Evolutionary conservation across 2,797 vertebrate genomes (phyloP).

Genomic region (Chrosomus eos): DNA sequence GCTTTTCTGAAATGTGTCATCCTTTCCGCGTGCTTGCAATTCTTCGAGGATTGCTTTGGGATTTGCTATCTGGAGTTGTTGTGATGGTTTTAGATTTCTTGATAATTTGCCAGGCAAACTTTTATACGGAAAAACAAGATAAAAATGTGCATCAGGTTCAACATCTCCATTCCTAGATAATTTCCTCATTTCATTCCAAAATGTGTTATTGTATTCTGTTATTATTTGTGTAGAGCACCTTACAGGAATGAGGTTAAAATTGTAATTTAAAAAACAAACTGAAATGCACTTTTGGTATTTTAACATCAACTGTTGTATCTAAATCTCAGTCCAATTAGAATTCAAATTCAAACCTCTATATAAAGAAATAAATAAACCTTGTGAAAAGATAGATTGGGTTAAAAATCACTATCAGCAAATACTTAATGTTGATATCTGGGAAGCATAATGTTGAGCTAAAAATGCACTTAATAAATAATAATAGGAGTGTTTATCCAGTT

Average conservation of each 20-base stretch:
- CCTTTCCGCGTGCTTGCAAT: constrained; percentile 17
- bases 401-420: not conserved
- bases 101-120: constrained; percentile 48
- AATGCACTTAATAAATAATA: constrained; percentile 9
- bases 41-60: constrained; percentile 53
- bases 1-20: constrained; percentile 51
- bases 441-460: not conserved
- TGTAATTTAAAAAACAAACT: not conserved
- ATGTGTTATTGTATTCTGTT: not conserved
- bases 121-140: constrained; percentile 48
- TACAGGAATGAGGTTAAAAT: not conserved
- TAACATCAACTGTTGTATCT: not conserved
- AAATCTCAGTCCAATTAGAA: not conserved
- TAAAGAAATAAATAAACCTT: too few relatives aligned
- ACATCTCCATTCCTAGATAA: constrained; percentile 15
- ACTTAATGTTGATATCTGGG: not conserved
- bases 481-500: not conserved
- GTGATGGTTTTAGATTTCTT: constrained; percentile 39
- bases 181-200: constrained; percentile 29
- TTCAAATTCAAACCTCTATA: not conserved
- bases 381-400: not conserved
- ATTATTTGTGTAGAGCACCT: not conserved
- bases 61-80: constrained; percentile 52
- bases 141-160: constrained; percentile 19
- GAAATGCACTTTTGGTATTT: not conserved